phyloP scores from a whole-genome alignment of 2,113 vertebrate genomes.

The Genyomyrus donnyi region DNA sequence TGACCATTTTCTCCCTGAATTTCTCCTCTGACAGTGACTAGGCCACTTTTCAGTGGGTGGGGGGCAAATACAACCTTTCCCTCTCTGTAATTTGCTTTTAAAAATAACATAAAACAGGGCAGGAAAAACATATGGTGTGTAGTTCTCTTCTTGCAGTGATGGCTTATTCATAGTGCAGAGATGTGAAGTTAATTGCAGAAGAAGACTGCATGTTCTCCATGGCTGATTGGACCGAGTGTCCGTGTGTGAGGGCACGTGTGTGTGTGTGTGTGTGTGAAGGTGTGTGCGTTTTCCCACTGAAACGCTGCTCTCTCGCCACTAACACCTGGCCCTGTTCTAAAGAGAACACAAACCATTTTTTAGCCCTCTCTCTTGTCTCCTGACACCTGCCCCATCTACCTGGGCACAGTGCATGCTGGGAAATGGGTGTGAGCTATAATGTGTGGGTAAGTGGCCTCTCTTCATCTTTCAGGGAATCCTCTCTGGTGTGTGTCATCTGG shows the following conservation, averaged over 20 bases:
- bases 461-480: neutral
- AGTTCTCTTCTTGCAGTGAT: neutral
- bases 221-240: neutral
- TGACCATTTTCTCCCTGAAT: neutral
- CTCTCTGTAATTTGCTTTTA: neutral
- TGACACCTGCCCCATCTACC: neutral
- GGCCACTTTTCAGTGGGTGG: neutral
- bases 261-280: neutral
- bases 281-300: neutral
- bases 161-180: neutral
- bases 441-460: neutral
- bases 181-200: conserved; percentile 1
- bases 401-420: neutral
- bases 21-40: neutral
- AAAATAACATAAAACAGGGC: neutral
- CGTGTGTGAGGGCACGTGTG: neutral
- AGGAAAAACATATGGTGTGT: neutral
- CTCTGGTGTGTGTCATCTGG: neutral
- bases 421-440: neutral
- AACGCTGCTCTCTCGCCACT: neutral
- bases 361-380: neutral
- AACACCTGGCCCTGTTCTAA: neutral
- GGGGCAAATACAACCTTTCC: neutral
- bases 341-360: neutral
- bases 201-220: neutral